Percentiles rank a stretch among this genome's conserved stretches.
These are phyloP conservation scores for Sciurus vulgaris DNA, from an alignment of 2,797 vertebrate species.

Conservation along the genomic window DNA sequence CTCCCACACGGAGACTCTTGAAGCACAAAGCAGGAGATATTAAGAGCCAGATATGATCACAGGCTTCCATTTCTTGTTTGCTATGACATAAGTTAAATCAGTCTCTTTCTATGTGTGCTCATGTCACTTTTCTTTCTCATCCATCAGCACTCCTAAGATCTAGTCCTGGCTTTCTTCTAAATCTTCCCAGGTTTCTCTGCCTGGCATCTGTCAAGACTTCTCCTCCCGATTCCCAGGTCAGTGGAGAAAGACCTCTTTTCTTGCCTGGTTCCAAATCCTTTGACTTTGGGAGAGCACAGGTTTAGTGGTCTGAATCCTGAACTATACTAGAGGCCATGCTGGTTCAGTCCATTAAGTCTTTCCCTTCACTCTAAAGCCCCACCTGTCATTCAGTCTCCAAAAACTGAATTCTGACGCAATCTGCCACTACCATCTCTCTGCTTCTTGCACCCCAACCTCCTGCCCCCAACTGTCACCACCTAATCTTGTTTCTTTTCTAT, in stretches of 20 bases:
- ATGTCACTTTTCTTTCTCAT: neutral
- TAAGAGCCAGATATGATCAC: neutral
- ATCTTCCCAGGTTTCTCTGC: neutral
- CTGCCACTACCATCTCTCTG: neutral
- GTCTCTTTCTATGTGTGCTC: neutral
- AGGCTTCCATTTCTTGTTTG: neutral
- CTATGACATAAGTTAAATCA: neutral
- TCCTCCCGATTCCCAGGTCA: neutral
- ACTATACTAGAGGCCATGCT: neutral
- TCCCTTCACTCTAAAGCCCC: neutral
- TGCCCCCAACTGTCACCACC: neutral
- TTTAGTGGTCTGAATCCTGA: neutral
- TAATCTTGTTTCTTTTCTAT: conserved; percentile 60
- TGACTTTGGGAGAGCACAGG: neutral
- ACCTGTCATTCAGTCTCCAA: neutral
- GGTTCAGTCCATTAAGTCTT: neutral
- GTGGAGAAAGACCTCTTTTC: neutral
- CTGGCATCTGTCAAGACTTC: neutral
- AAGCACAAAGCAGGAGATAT: neutral
- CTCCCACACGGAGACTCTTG: neutral
- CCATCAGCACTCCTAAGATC: neutral
- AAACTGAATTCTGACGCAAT: neutral
- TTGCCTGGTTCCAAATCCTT: neutral
- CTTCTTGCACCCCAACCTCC: neutral
- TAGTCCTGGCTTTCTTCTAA: neutral